Evolutionary conservation across 2,888 invertebrate genomes (phyloP).

Genomic region (Euphydryas editha): DNA sequence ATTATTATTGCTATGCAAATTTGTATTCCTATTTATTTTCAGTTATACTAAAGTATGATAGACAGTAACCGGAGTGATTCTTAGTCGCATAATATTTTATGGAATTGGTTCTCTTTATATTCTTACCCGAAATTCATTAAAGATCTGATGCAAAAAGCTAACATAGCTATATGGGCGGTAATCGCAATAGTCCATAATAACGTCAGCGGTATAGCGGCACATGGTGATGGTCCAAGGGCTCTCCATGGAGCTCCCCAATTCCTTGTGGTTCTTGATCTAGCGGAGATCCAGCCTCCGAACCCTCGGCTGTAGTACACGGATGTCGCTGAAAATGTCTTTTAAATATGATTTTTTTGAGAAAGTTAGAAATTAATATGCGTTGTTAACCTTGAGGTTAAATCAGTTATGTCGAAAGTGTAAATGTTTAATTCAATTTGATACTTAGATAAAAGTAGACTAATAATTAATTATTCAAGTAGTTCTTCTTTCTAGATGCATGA

Average conservation of each 20-base stretch:
- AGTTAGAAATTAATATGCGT: not conserved
- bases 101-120: not conserved
- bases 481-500: no score
- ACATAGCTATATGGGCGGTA: constrained; percentile 69
- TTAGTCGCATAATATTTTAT: no score
- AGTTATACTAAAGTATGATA: no score
- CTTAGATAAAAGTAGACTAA: no score
- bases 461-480: no score
- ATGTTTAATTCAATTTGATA: no score
- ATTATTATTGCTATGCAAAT: no score
- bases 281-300: constrained; percentile 75
- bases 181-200: constrained; percentile 69
- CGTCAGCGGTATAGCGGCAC: constrained; percentile 71
- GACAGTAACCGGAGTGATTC: no score
- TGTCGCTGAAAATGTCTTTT: constrained; percentile 55
- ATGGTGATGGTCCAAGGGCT: constrained; percentile 74
- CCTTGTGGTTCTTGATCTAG: constrained; percentile 59
- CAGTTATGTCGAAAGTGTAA: not conserved
- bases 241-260: constrained; percentile 75
- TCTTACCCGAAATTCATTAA: constrained; percentile 71
- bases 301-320: constrained; percentile 79
- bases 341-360: not conserved
- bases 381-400: not conserved
- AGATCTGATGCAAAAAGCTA: constrained; percentile 69
- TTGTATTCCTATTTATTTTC: no score